Evolutionary conservation across 2,888 invertebrate species (phyloP).

Genomic region (Aphidoletes aphidimyza): DNA sequence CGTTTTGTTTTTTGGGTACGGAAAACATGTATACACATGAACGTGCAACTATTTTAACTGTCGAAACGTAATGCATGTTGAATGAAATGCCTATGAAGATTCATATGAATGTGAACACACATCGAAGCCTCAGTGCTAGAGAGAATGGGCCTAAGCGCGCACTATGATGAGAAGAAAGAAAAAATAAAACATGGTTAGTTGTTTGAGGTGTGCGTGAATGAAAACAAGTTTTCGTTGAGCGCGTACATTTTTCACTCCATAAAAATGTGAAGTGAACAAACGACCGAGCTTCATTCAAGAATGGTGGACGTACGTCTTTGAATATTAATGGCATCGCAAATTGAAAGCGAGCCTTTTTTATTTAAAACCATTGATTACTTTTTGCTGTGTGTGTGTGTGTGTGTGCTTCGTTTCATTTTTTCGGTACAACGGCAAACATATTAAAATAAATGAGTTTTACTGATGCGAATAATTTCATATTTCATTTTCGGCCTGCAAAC

Average conservation of each 20-base stretch:
- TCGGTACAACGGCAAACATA: too few species aligned
- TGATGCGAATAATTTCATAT: too few species aligned
- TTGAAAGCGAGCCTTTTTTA: neutral
- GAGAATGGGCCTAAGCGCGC: neutral
- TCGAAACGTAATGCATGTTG: neutral
- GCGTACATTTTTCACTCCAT: neutral
- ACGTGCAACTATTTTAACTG: conserved; percentile 42
- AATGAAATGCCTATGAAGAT: neutral
- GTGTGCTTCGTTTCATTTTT: too few species aligned
- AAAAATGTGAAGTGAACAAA: neutral
- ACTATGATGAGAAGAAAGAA: too few species aligned
- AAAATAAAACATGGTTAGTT: neutral
- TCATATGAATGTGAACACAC: neutral
- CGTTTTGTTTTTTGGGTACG: neutral
- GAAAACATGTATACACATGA: conserved; percentile 40
- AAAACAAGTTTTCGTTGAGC: neutral
- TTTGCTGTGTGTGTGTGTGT: too few species aligned
- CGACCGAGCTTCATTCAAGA: neutral
- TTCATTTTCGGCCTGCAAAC: too few species aligned
- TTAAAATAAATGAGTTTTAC: neutral
- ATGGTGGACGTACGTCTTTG: neutral
- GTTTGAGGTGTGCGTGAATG: neutral
- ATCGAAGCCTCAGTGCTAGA: neutral
- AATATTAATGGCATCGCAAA: conserved; percentile 9
- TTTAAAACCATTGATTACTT: neutral